These are phyloP conservation scores for Eristalinus aeneus DNA, from an alignment of 2,888 invertebrate species.

Conservation along the genomic window DNA sequence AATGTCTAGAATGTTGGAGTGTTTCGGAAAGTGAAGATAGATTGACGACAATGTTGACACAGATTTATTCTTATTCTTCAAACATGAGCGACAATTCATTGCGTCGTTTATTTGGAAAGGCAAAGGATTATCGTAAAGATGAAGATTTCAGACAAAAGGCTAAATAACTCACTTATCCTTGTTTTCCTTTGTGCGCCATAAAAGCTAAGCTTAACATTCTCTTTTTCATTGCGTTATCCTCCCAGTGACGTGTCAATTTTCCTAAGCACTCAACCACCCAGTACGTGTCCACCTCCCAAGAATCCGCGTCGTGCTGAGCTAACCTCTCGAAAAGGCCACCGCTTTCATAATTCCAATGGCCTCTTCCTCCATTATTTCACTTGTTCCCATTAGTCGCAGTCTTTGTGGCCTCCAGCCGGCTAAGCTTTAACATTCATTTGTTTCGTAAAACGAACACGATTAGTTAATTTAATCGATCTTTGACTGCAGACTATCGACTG, in stretches of 20 bases:
- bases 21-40: background rate
- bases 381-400: slow-evolving; percentile 4
- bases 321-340: background rate
- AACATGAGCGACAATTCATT: too few species aligned
- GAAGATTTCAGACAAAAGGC: too few species aligned
- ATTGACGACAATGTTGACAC: too few species aligned
- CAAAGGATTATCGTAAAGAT: too few species aligned
- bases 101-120: too few species aligned
- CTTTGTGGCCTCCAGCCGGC: background rate
- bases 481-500: slow-evolving; percentile 16
- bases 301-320: background rate
- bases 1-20: background rate
- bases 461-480: slow-evolving; percentile 23
- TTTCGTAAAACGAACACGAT: slow-evolving; percentile 24
- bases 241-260: too few species aligned
- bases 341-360: background rate
- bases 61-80: too few species aligned
- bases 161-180: too few species aligned
- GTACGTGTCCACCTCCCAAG: background rate
- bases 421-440: background rate
- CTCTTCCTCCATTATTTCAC: too few species aligned
- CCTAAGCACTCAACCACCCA: background rate
- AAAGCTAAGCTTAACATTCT: too few species aligned
- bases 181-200: too few species aligned
- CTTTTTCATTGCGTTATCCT: too few species aligned